Evolutionary conservation across 2,888 invertebrate species (phyloP).

Genomic region (Melangyna quadrimaculata): DNA sequence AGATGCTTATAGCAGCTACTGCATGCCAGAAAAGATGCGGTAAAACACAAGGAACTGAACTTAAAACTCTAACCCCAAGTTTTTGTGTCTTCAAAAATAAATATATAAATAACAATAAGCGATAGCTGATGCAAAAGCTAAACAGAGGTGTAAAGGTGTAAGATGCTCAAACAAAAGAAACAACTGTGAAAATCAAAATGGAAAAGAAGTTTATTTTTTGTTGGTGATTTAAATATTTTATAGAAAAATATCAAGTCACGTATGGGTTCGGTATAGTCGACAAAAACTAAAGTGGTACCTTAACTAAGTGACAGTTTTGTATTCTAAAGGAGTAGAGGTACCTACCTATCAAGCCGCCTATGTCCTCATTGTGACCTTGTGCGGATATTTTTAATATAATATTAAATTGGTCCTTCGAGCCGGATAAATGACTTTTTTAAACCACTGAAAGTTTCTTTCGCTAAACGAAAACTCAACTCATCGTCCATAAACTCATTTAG

Average conservation of each 20-base stretch:
- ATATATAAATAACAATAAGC: constrained; percentile 16
- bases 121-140: neutral
- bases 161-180: neutral
- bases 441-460: neutral
- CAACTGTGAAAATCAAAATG: neutral
- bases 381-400: neutral
- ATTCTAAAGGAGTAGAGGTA: neutral
- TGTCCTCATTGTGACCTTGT: neutral
- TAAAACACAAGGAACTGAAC: constrained; percentile 16
- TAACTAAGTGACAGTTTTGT: constrained; percentile 12
- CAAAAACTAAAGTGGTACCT: neutral
- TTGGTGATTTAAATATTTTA: constrained; percentile 18
- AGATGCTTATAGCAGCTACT: constrained; percentile 5
- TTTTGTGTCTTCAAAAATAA: neutral
- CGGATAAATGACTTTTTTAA: neutral
- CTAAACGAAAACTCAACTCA: neutral
- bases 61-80: neutral
- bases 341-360: neutral
- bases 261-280: no score
- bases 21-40: constrained; percentile 4
- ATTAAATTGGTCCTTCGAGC: constrained; percentile 24
- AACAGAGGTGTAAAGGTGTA: neutral
- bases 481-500: constrained; percentile 3
- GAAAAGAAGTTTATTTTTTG: neutral
- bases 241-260: constrained; percentile 11